Evolutionary conservation across 1,140 invertebrate species (phyloP).

Genomic region (Acromyrmex echinatior): DNA sequence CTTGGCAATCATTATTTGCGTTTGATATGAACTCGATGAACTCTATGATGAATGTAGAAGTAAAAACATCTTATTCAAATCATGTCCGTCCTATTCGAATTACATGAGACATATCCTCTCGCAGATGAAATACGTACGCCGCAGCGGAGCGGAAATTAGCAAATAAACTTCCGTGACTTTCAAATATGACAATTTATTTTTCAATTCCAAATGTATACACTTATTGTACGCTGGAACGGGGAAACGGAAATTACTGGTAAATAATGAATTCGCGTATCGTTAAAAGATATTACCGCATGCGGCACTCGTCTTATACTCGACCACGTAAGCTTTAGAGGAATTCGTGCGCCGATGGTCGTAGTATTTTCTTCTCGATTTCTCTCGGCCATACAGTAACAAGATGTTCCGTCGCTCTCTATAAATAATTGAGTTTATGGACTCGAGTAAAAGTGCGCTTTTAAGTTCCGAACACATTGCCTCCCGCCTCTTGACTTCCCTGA

Average conservation of each 20-base stretch:
- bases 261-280: constrained; percentile 36
- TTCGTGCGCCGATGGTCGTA: not conserved
- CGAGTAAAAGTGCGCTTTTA: constrained; percentile 65
- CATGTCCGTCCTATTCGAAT: not conserved
- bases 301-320: not conserved
- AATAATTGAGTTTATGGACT: constrained; percentile 73
- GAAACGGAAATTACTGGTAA: not conserved
- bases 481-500: constrained; percentile 15
- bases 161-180: not conserved
- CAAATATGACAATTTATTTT: not conserved
- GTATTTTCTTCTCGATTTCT: constrained; percentile 59
- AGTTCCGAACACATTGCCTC: constrained; percentile 64
- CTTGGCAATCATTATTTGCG: not conserved
- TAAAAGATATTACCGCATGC: constrained; percentile 1
- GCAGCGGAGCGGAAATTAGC: not conserved
- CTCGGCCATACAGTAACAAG: constrained; percentile 31
- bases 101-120: not conserved
- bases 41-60: not conserved
- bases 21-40: not conserved
- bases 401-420: constrained; percentile 49
- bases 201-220: not conserved
- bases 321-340: constrained; percentile 5
- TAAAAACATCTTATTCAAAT: constrained; percentile 11
- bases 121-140: not conserved
- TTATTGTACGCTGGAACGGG: not conserved